phyloP scores from a whole-genome alignment of 2,888 invertebrate species.

The Mimachlamys varia region DNA sequence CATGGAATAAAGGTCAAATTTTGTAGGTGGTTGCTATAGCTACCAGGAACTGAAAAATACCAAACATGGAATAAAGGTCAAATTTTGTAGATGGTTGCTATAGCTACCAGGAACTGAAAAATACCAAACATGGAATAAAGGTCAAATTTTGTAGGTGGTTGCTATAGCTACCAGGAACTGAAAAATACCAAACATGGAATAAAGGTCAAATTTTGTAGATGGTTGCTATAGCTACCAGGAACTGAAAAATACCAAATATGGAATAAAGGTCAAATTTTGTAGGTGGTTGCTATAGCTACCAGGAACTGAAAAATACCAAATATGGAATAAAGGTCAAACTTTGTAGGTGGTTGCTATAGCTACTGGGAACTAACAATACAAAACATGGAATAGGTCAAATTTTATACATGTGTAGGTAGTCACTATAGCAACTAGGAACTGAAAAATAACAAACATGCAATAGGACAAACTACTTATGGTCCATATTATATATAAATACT shows the following conservation, averaged over 20 bases:
- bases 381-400: conserved; percentile 38
- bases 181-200: conserved; percentile 41
- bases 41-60: conserved; percentile 43
- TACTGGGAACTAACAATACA: conserved; percentile 42
- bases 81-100: not conserved
- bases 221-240: not conserved
- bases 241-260: conserved; percentile 44
- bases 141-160: not conserved
- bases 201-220: conserved; percentile 25
- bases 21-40: not conserved
- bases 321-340: conserved; percentile 34
- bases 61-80: conserved; percentile 38
- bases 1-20: not conserved
- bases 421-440: conserved; percentile 30
- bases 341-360: not conserved
- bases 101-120: conserved; percentile 41
- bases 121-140: conserved; percentile 39
- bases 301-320: conserved; percentile 43
- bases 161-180: conserved; percentile 36
- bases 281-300: not conserved
- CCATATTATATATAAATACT: too few relatives aligned
- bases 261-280: conserved; percentile 33
- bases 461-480: too few relatives aligned
- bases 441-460: conserved; percentile 32
- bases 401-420: not conserved